Base-by-base conservation (phyloP, 2,888 invertebrate genomes). In the Drosophila mayaguana region DNA sequence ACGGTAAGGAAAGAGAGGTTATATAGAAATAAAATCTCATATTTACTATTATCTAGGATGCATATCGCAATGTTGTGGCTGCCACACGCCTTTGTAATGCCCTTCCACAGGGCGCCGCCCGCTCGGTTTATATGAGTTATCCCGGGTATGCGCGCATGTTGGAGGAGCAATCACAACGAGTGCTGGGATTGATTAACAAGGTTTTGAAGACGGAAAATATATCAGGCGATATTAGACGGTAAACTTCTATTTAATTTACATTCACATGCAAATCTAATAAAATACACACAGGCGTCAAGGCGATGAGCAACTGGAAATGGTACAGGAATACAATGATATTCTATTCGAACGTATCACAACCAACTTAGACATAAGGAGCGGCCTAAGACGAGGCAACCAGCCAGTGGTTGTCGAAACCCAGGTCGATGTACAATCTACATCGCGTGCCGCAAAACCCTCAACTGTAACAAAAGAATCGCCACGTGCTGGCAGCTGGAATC, bases 291-390 rank as follows among this genome's bases (percentile, higher is more conserved):
- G 93, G 38, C 92, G 94, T 28, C 94, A 94, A 65, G 78, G 93
- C 2, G 95, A 96, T 56, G 96, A 96, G 76, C 95, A 95, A 90
- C 95, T 96, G 83, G 98, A 98, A 72, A 94, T 96, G 81, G 90
- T 98, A 14, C 93, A 96, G 32, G 97, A 98, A 85, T 95, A 95
- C 16, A 98, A 97, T 93, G 98, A 98, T 93, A 94, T 94, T 53
- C 94, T 98, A 69, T 93, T 98, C 55, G 98, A 98, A 90, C 94
- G 96, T 89, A 95, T 97, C 56, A 96, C 96, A 89, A 95, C 95
- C 80, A 94, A 94, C 88, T 94, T 97, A 80, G 97, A 97, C 91
- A 95, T 94, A 63, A 93, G 95, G 62, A 94, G 94, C 78, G 96
- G 96, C 0, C 93, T 93, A 64, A 67, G 75, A 22, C 94, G 94